Evolutionary conservation across 2,888 invertebrate genomes (phyloP), one percentile per base, ranked within the genome.

Genomic region (Scaptomyza tumidula): DNA sequence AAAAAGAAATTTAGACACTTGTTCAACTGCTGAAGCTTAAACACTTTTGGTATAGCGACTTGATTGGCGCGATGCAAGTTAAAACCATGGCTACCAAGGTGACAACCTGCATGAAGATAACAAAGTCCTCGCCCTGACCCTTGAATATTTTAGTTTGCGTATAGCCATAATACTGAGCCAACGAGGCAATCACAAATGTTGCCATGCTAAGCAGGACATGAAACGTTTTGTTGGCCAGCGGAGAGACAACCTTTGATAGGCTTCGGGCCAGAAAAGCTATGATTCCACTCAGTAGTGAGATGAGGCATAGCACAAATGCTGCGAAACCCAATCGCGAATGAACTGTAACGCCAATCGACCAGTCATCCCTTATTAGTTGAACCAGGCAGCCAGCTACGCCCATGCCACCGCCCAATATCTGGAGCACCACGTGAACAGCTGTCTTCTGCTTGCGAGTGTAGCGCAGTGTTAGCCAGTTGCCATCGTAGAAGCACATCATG

Each of bases 81-180:
- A 90, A 56, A 0, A 90, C 72, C 71, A 91, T 74, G 1, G 78
- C 69, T 3, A 90, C 41, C 24, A 91, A 50, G 0, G 90, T 90
- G 4, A 88, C 70, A 2, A 80, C 83, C 53, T 88, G 78, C 45
- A 91, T 86, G 9, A 89, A 68, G 6, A 65, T 75, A 2, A 79
- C 70, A 59, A 90, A 90, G 46, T 86, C 88, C 3, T 52, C 35
- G 0, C 80, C 80, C 43, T 82, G 78, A 0, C 74, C 59, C 6
- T 56, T 62, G 55, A 91, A 89, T 44, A 89, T 88, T 0, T 82
- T 57, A 0, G 86, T 90, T 37, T 89, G 71, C 0, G 68, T 72
- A 46, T 83, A 91, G n/a, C 91, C 91, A 59, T 90, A 91, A 35
- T 71, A 91, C 66, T 90, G 88, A 0, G 90, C 78, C 49, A 87